Base-by-base conservation (phyloP, 92 coral and sea anemone species). In the Palythoa caribaeorum region DNA sequence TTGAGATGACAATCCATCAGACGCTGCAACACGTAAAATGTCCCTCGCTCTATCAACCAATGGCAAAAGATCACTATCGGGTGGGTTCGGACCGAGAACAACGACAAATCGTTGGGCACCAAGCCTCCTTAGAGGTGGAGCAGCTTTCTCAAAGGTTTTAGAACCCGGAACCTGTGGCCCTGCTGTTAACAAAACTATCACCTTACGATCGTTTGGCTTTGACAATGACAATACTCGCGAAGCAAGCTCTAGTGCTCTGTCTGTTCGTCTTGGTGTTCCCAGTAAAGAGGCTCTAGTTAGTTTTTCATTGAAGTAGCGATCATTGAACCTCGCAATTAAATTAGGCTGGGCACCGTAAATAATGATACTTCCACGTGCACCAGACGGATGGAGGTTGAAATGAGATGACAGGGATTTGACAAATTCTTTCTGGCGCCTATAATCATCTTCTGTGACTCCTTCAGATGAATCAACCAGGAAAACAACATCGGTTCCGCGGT, bases 401-500 rank as follows among this genome's bases (percentile, higher is more conserved):
- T 79, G 84, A 3, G 74, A 86, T 5, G 84, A 87, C 20, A 91
- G 75, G 16, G 94, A 84, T 39, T 90, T 94, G 16, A 94, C 88
- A 21, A 90, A 88, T 5, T 94, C 89, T 76, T 94, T 94, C 73
- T 94, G 90, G 15, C 72, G n/a, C 74, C 72, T 47, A 88, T 83
- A 94, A 62, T 78, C 90, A 12, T 20, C 62, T 54, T 75, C 88
- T 5, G 88, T 63, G 38, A 94, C 93, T 2, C 83, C 87, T 37
- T 57, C 44, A 11, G 96, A 94, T 8, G 96, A 88, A 84, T 94
- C 96, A 85, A 94, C 53, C 8, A 90, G 52, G 80, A 94, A 90
- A 9, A 94, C 92, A n/a, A 94, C 83, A 78, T 94, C 94, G 11
- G 97, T 92, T 36, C 88, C 59, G 20, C 38, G 80, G 7, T 50